phyloP scores from a whole-genome alignment of 2,888 invertebrate genomes.

The Myopa testacea region DNA sequence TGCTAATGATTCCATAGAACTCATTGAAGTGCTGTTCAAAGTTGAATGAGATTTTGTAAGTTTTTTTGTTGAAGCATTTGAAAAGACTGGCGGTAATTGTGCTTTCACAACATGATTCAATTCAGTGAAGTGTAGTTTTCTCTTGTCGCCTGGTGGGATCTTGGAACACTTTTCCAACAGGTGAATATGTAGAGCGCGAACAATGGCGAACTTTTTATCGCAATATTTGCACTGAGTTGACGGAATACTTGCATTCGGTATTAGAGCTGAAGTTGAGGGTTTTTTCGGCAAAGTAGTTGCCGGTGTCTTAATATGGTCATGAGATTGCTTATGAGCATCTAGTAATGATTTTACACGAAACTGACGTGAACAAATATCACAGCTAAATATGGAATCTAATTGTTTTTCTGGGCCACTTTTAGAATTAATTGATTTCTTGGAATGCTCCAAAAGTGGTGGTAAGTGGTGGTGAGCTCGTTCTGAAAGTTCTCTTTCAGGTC shows the following conservation, averaged over 20 bases:
- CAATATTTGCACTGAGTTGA: conserved; percentile 59
- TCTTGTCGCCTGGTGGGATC: conserved; percentile 62
- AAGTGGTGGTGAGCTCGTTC: background rate
- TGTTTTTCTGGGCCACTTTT: conserved; percentile 17
- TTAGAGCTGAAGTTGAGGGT: background rate
- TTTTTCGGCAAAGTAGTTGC: conserved; percentile 40
- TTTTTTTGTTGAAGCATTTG: conserved; percentile 17
- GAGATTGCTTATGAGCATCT: conserved; percentile 57
- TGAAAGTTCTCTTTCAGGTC: conserved; percentile 11
- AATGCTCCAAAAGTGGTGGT: conserved; percentile 20
- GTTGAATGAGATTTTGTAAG: conserved; percentile 34
- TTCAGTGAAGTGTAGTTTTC: conserved; percentile 60
- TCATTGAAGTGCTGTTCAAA: conserved; percentile 36
- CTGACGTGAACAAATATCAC: conserved; percentile 54
- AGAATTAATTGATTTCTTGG: background rate
- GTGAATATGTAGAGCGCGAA: conserved; percentile 61
- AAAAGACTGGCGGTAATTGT: conserved; percentile 52
- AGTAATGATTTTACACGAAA: conserved; percentile 55
- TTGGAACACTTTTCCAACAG: conserved; percentile 62
- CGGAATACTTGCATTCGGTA: conserved; percentile 40
- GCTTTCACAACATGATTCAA: conserved; percentile 60
- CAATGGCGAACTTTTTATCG: conserved; percentile 62
- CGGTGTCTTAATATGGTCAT: conserved; percentile 49
- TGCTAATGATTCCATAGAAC: conserved; percentile 39
- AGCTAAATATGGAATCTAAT: conserved; percentile 43